Evolutionary conservation across 2,797 vertebrate species (phyloP), one percentile per base, ranked within the genome.

Genomic region (Ibycter americanus): DNA sequence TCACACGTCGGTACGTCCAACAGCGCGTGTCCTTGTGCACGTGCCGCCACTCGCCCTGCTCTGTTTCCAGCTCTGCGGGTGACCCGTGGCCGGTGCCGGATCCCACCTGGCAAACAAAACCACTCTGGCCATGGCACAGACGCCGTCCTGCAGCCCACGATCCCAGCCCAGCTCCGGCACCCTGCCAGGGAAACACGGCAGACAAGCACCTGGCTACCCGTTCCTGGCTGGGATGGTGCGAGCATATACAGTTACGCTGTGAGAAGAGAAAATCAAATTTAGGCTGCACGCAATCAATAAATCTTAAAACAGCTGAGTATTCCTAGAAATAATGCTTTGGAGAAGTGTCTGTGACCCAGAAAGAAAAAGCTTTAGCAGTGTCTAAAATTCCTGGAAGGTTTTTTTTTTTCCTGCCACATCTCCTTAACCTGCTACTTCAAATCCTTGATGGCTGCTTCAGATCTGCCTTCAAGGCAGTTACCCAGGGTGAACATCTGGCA

Each of bases 221-320:
- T 36, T 46, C 74, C 65, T 23, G 5, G 9, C 78, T 55, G 66
- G 78, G 66, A 9, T 49, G 40, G 61, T 32, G 22, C 56, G 9
- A 22, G 0, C 2, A 0, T 15, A 1, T 12, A 8, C 0, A 0
- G 34, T n/a, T 40, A n/a, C 17, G 0, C 22, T 42, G 36, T 11
- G 36, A 20, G n/a, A 62, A 55, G 34, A 77, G 59, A 83, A 94
- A 86, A 94, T 80, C 18, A 73, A 38, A 88, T 83, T 52, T 74
- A 59, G 92, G 52, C 68, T n/a, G 56, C 5, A 21, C 1, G 0
- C 42, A 52, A 49, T 55, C 93, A 77, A 83, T 93, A 90, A 51
- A 73, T 38, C 62, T 73, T 47, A 67, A 80, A 90, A 25, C 40
- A 65, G 36, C 12, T 4, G 1, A 92, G 61, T 36, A 52, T 87